Evolutionary conservation across 2,113 vertebrate genomes (phyloP), one percentile per base, ranked within the genome.

Genomic region (Dolichallabes microphthalmus): DNA sequence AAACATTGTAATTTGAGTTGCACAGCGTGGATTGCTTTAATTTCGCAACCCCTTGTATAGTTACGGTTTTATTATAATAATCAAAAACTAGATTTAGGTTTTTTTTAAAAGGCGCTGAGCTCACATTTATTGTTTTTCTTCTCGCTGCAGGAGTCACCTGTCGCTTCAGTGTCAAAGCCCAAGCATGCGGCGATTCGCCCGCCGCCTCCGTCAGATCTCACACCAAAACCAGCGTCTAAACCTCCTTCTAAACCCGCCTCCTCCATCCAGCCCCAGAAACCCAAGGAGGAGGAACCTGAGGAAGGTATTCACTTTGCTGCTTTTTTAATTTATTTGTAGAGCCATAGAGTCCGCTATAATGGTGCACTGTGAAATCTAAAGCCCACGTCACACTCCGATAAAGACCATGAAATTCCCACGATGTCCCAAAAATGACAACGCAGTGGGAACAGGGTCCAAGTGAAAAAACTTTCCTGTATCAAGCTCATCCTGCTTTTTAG

Each of bases 111-210:
- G 17, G 7, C 9, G 32, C 14, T n/a, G n/a, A 35, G 7, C 2
- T 39, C 2, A 50, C 27, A 8, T 13, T 75, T 69, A 1, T 30
- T 4, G 2, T 78, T 71, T 15, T 73, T 66, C 12, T 39, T 30
- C 27, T 78, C 25, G 2, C 53, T 14, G 17, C 84, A 94, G 94
- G 91, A 91, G 85, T 88, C 88, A 0, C 80, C 93, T 14, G 87
- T 88, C 5, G 30, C 89, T 19, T 3, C 32, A 0, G 84, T 74
- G 7, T 19, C 84, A 61, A 94, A 93, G 87, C 87, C 91, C 52
- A 95, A 91, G 87, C 64, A 61, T 17, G n/a, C 82, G 10, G 90
- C 87, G 30, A 85, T 89, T n/a, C 87, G 71, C 9, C 89, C 84
- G 0, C 89, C 84, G 0, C 88, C 92, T 0, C 88, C 90, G 11